phyloP scores from a whole-genome alignment of 2,797 vertebrate species.

The Liparis tanakae region DNA sequence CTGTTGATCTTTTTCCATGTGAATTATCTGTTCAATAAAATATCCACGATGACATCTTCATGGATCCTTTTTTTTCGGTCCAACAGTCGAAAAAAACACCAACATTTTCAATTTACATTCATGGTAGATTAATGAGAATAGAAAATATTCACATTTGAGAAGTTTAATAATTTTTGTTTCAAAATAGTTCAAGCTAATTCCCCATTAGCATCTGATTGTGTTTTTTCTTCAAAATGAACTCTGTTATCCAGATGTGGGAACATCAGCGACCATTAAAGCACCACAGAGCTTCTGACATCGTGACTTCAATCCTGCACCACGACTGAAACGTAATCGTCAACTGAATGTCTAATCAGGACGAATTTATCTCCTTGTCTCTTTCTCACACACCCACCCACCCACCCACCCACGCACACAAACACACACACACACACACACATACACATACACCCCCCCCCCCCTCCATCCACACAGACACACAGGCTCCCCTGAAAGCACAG shows the following conservation, averaged over 20 bases:
- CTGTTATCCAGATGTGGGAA: constrained; percentile 21
- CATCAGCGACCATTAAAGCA: constrained; percentile 41
- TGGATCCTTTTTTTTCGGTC: background rate
- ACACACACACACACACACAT: constrained; percentile 54
- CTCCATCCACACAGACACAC: constrained; percentile 20
- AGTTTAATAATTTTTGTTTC: background rate
- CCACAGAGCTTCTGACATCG: constrained; percentile 49
- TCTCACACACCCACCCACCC: constrained; percentile 51
- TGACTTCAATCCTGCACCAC: constrained; percentile 51
- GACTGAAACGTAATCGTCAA: constrained; percentile 57
- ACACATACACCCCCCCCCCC: background rate
- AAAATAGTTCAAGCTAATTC: no score
- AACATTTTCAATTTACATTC: background rate
- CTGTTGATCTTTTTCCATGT: no score
- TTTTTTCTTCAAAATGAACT: background rate
- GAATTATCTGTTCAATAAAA: background rate
- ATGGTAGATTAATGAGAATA: background rate
- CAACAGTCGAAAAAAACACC: background rate
- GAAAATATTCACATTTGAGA: background rate
- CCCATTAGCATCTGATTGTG: background rate
- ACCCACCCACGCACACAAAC: constrained; percentile 38
- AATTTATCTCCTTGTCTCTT: constrained; percentile 70
- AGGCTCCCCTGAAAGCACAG: constrained; percentile 33
- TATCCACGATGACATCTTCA: background rate
- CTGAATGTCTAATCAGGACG: constrained; percentile 75